A percentile compares a stretch with the other conserved stretches of the same genome.
Conservation (phyloP, 2,797 vertebrate genomes). For the Argentina silus region DNA sequence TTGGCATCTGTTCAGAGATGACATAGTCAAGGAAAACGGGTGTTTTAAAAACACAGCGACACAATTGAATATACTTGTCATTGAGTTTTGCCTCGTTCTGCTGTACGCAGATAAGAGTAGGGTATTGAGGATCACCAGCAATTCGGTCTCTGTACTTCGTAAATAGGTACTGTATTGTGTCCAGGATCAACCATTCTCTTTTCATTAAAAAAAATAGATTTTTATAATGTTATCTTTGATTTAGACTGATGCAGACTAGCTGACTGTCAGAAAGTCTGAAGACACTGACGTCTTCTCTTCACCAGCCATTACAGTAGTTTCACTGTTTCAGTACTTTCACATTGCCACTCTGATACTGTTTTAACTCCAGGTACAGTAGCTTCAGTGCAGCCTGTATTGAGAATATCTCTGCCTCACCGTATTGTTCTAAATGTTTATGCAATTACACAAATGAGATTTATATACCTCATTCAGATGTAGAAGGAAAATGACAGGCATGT, state of each 20-base stretch:
- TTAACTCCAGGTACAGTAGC: background rate
- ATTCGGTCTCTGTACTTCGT: background rate
- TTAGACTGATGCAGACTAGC: too few species aligned
- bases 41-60: constrained; percentile 40
- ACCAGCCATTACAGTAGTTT: background rate
- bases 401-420: background rate
- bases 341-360: background rate
- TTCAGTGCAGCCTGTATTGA: background rate
- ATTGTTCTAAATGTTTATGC: constrained; percentile 15
- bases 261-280: background rate
- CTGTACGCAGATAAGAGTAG: constrained; percentile 1
- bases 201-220: background rate
- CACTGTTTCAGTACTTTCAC: background rate
- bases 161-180: background rate
- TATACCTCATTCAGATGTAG: constrained; percentile 9
- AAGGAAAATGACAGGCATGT: constrained; percentile 12
- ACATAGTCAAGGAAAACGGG: constrained; percentile 45
- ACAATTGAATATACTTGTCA: constrained; percentile 16
- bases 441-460: constrained; percentile 5
- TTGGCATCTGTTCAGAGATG: constrained; percentile 42
- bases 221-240: background rate
- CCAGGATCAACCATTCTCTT: background rate
- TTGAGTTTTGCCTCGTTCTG: background rate
- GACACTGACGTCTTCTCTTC: background rate
- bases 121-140: constrained; percentile 4